A percentile compares a stretch with the other conserved stretches of the same genome.
phyloP scores from a whole-genome alignment of 2,888 invertebrate species.

The Aethes cnicana region DNA sequence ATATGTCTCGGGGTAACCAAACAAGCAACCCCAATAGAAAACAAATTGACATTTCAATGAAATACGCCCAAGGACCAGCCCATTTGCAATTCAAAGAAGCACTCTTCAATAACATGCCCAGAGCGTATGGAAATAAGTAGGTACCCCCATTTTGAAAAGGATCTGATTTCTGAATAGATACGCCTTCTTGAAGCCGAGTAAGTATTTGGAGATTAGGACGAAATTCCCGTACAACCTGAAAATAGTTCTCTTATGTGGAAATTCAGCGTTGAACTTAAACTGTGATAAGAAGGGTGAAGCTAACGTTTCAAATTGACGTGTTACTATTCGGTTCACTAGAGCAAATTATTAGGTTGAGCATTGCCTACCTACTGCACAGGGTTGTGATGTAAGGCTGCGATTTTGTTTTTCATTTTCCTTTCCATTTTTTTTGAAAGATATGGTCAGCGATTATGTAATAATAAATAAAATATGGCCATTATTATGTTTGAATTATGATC shows the following conservation, averaged over 20 bases:
- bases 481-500: too few relatives aligned
- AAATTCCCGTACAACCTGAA: slow-evolving; percentile 8
- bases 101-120: slow-evolving; percentile 71
- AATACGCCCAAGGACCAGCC: slow-evolving; percentile 61
- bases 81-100: slow-evolving; percentile 80
- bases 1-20: slow-evolving; percentile 59
- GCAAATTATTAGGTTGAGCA: slow-evolving; percentile 20
- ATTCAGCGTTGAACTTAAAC: slow-evolving; percentile 10
- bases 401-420: too few relatives aligned
- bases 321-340: slow-evolving; percentile 23
- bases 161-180: slow-evolving; percentile 68
- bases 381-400: not conserved
- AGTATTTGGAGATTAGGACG: slow-evolving; percentile 27
- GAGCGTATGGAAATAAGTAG: slow-evolving; percentile 74
- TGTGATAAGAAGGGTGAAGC: not conserved
- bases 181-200: slow-evolving; percentile 28
- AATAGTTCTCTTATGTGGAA: slow-evolving; percentile 8
- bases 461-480: too few relatives aligned
- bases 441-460: too few relatives aligned
- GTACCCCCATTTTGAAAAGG: slow-evolving; percentile 64
- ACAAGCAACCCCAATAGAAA: slow-evolving; percentile 72
- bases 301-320: slow-evolving; percentile 21
- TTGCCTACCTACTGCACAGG: not conserved
- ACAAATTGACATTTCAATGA: slow-evolving; percentile 81
- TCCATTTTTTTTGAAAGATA: not conserved